Conservation (phyloP, 2,888 invertebrate genomes). For the Apodemia zela region DNA sequence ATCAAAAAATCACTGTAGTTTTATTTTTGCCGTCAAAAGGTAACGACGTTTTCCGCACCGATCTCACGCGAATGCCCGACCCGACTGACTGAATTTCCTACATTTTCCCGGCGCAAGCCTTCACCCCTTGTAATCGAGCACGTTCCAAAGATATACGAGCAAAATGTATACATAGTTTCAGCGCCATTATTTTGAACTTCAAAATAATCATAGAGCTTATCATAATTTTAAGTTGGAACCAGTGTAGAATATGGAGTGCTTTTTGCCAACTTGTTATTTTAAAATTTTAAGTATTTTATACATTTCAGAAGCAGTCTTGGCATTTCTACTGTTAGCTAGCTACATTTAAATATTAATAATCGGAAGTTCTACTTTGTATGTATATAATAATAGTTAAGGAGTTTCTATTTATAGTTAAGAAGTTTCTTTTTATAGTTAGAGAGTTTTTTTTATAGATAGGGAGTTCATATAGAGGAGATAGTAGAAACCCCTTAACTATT, state of each 20-base stretch:
- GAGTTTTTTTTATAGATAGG: too few species aligned
- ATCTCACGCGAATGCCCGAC: conserved; percentile 61
- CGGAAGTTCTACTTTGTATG: too few species aligned
- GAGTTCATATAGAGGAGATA: too few species aligned
- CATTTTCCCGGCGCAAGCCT: conserved; percentile 78
- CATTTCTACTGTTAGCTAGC: too few species aligned
- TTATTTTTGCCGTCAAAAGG: conserved; percentile 47
- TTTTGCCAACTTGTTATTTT: background rate
- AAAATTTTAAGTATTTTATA: background rate
- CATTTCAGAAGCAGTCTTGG: too few species aligned
- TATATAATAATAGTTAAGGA: too few species aligned
- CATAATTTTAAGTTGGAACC: too few species aligned
- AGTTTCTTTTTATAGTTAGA: too few species aligned
- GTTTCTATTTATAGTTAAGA: too few species aligned
- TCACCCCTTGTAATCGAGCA: conserved; percentile 78
- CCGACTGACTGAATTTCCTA: conserved; percentile 74
- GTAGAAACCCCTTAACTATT: too few species aligned
- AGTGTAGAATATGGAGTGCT: background rate
- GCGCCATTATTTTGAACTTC: conserved; percentile 20
- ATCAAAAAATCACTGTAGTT: conserved; percentile 56
- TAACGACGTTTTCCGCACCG: conserved; percentile 47
- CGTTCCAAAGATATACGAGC: conserved; percentile 60
- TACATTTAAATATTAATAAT: too few species aligned
- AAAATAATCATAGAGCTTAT: conserved; percentile 5
- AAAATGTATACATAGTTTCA: conserved; percentile 39